These are phyloP conservation scores for Daboia siamensis DNA, from an alignment of 2,113 vertebrate genomes.

Conservation along the genomic window DNA sequence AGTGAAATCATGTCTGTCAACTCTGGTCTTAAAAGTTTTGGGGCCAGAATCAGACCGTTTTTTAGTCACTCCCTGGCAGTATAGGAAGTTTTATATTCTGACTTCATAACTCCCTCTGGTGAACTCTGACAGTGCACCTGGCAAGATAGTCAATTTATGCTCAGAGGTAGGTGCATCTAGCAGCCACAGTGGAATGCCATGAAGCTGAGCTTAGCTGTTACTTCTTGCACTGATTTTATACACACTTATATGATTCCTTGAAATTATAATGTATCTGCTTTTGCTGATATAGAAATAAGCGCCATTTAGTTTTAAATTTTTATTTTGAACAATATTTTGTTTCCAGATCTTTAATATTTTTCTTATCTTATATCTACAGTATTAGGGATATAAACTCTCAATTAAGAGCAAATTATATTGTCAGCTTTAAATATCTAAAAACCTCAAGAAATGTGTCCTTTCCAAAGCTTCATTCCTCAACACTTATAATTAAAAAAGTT, in stretches of 20 bases:
- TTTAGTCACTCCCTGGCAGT: background rate
- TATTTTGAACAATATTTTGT: background rate
- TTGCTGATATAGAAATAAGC: background rate
- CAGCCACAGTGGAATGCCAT: background rate
- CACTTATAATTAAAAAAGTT: background rate
- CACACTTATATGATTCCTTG: background rate
- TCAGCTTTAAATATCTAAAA: slow-evolving; percentile 2
- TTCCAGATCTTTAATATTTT: background rate
- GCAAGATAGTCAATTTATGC: background rate
- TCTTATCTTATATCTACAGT: background rate
- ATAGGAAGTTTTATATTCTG: background rate
- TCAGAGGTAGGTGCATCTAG: background rate
- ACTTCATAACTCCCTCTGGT: background rate
- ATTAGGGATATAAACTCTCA: background rate
- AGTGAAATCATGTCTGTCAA: background rate
- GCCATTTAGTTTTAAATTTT: background rate
- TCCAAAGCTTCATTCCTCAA: background rate
- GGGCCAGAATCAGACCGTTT: too few species aligned
- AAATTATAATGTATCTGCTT: background rate
- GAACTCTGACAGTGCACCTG: background rate
- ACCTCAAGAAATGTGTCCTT: background rate
- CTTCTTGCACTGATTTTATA: background rate
- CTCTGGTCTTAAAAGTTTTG: background rate
- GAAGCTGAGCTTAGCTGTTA: background rate
- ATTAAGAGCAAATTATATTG: background rate